phyloP scores from a whole-genome alignment of 2,797 vertebrate species.

The Aselliscus stoliczkanus region DNA sequence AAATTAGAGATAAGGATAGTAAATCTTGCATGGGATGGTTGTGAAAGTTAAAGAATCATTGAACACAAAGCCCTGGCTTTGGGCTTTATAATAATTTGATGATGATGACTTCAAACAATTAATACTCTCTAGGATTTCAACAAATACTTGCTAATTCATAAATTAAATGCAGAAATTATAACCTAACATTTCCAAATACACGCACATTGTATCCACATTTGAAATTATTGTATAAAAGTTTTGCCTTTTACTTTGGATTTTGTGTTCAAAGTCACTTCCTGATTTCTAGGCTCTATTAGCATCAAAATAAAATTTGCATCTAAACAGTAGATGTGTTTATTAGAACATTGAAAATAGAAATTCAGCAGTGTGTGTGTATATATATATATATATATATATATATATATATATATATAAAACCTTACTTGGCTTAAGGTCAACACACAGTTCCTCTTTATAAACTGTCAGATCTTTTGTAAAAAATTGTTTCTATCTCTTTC shows the following conservation, averaged over 20 bases:
- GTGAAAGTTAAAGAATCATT: background rate
- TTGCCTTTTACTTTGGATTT: background rate
- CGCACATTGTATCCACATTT: background rate
- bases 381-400: too few species aligned
- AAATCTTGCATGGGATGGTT: background rate
- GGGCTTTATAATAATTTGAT: background rate
- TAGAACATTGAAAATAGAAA: background rate
- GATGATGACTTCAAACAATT: background rate
- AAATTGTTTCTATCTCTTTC: background rate
- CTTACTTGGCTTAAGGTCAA: background rate
- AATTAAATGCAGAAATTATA: background rate
- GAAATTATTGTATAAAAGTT: background rate
- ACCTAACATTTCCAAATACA: background rate
- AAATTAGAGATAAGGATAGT: background rate
- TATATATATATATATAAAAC: background rate
- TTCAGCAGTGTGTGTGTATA: background rate
- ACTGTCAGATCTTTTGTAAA: background rate
- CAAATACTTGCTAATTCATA: background rate
- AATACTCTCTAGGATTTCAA: background rate
- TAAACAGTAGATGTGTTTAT: background rate
- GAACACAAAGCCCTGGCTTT: background rate
- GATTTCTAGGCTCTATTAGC: background rate
- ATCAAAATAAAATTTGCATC: background rate
- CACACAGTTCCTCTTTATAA: background rate
- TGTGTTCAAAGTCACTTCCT: background rate